Conservation (phyloP, 2,888 invertebrate genomes). For the Bombylius discolor region DNA sequence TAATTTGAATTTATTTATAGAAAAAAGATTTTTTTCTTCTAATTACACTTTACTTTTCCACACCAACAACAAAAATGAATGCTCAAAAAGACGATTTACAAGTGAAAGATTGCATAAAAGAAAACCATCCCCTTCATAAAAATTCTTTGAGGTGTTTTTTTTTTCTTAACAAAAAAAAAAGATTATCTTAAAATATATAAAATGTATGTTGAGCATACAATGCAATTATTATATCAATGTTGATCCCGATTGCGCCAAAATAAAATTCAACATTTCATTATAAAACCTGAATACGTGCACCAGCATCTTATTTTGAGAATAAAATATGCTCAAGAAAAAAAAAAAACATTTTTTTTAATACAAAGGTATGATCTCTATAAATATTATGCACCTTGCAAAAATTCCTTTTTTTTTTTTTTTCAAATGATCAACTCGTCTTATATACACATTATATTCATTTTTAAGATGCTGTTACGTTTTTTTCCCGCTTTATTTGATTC, state of each 20-base stretch:
- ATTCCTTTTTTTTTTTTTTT: neutral
- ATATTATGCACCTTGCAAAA: conserved; percentile 4
- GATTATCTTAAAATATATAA: no score
- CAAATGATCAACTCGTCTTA: neutral
- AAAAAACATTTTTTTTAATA: neutral
- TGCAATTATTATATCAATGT: neutral
- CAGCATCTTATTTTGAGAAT: neutral
- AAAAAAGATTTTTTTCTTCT: no score
- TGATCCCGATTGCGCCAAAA: neutral
- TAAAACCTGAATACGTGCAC: neutral
- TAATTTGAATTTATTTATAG: no score
- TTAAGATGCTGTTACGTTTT: neutral
- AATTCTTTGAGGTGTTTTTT: no score
- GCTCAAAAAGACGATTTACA: no score
- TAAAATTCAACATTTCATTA: neutral
- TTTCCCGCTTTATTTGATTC: neutral
- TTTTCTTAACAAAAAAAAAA: no score
- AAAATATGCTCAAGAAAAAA: neutral
- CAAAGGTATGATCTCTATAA: neutral
- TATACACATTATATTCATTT: neutral
- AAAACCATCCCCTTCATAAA: no score
- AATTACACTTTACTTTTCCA: no score
- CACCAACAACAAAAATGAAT: no score
- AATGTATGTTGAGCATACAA: neutral
- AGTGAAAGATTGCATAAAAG: no score